phyloP scores from a whole-genome alignment of 2,888 invertebrate genomes.

The Drosophila lutescens region DNA sequence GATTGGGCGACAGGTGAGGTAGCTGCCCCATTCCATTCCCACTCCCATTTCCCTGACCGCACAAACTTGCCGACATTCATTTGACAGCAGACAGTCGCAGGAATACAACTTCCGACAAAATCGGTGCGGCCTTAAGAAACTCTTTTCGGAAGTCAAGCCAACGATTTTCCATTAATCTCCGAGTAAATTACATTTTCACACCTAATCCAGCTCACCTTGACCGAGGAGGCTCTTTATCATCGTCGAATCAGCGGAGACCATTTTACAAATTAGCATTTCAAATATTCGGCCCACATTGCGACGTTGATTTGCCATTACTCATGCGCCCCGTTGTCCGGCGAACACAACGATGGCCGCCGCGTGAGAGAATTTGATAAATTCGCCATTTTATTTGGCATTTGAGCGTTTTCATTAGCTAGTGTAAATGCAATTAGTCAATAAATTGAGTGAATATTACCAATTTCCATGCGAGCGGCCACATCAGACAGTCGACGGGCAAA shows the following conservation, averaged over 20 bases:
- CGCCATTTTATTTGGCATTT: conserved; percentile 71
- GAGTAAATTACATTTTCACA: conserved; percentile 41
- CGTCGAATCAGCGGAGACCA: conserved; percentile 30
- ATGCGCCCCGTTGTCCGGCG: conserved; percentile 22
- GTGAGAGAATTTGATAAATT: conserved; percentile 66
- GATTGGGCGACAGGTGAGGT: conserved; percentile 14
- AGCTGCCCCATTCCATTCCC: not conserved
- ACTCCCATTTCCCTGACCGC: conserved; percentile 13
- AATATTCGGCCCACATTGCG: conserved; percentile 28
- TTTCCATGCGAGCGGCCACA: conserved; percentile 61
- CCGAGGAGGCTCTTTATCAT: conserved; percentile 16
- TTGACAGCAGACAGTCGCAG: conserved; percentile 30
- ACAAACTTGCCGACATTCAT: conserved; percentile 45
- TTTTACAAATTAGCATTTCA: conserved; percentile 52
- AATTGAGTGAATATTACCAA: conserved; percentile 71
- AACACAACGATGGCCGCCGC: conserved; percentile 11
- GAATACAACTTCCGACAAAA: not conserved
- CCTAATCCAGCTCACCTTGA: conserved; percentile 16
- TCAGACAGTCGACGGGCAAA: not conserved
- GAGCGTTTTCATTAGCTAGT: conserved; percentile 62
- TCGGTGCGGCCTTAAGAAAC: not conserved
- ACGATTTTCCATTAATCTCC: conserved; percentile 37
- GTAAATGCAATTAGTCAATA: conserved; percentile 77
- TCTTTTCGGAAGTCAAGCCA: conserved; percentile 1
- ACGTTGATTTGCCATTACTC: conserved; percentile 63